These are phyloP conservation scores for Amphiura filiformis DNA, from an alignment of 35 echinoderm and acorn worm genomes.

Conservation along the genomic window DNA sequence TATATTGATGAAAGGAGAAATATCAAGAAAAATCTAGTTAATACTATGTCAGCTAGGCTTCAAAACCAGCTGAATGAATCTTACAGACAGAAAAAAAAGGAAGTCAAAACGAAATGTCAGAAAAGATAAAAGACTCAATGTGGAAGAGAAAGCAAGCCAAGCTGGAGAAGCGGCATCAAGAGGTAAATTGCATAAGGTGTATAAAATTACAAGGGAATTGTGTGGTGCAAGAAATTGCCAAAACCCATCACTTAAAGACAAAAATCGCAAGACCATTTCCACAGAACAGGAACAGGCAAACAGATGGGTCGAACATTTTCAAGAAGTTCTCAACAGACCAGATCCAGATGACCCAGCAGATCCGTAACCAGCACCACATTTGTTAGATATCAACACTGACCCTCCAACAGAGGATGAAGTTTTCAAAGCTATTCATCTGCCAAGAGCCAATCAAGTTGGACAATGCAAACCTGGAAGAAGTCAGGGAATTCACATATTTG, in stretches of 20 bases:
- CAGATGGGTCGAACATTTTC: neutral
- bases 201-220: slow-evolving; percentile 13
- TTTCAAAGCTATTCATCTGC: neutral
- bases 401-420: neutral
- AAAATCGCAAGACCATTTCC: slow-evolving; percentile 9
- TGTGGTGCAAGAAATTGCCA: neutral
- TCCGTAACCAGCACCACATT: neutral
- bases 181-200: slow-evolving; percentile 16
- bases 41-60: too few species aligned
- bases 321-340: neutral
- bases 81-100: too few species aligned
- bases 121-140: too few species aligned
- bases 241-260: neutral
- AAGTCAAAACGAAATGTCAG: too few species aligned
- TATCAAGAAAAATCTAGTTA: too few species aligned
- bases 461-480: too few species aligned
- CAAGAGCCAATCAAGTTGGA: too few species aligned
- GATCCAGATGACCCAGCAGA: neutral
- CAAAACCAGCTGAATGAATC: too few species aligned
- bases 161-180: neutral
- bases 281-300: neutral
- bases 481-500: too few species aligned
- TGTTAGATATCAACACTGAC: neutral
- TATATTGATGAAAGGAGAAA: too few species aligned
- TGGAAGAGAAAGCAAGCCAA: neutral